Base-by-base conservation (phyloP, 2,888 invertebrate genomes). In the Melanotus villosus region DNA sequence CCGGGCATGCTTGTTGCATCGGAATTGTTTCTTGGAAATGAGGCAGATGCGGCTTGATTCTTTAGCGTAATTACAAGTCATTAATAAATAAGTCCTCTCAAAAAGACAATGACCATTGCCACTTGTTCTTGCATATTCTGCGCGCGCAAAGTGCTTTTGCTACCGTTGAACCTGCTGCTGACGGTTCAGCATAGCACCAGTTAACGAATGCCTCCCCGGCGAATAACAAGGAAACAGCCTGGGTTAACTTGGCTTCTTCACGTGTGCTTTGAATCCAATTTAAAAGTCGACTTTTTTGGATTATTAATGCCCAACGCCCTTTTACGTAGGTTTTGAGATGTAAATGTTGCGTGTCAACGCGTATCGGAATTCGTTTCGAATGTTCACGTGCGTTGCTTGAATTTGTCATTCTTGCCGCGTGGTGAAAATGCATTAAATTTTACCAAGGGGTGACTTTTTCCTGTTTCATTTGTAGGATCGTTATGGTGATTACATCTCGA, bases 141-240 rank as follows among this genome's bases (percentile, higher is more conserved):
- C 73, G 76, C 76, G 76, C 76, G 77, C 76, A 73, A 69, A 73
- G 66, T 70, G n/a, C 71, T 73, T 70, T 65, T 62, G 64, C 57
- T 70, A 71, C 67, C 67, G 71, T 57, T 71, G 70, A 69, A 69
- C 69, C 64, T 68, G 65, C 64, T 68, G 65, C 64, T 59, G 67
- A 57, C 71, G 73, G 67, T 70, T 66, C 52, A 57, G 69, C 70
- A 58, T 65, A 66, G 23, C 67, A 70, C 72, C 75, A 77, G 77
- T 77, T 71, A 73, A 74, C 75, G 72, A 71, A 74, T 72, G 73
- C 68, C 71, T 73, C 72, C 68, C 73, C 63, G 57, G 69, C 68
- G 65, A 64, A 68, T 64, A 57, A 58, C 34, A n/a, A 30, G 52
- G 62, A 47, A 32, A 41, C 19, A 19, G 18, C 26, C 23, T 26